Base-by-base conservation (phyloP, 2,113 vertebrate genomes). In the Amblyopsis rosae region DNA sequence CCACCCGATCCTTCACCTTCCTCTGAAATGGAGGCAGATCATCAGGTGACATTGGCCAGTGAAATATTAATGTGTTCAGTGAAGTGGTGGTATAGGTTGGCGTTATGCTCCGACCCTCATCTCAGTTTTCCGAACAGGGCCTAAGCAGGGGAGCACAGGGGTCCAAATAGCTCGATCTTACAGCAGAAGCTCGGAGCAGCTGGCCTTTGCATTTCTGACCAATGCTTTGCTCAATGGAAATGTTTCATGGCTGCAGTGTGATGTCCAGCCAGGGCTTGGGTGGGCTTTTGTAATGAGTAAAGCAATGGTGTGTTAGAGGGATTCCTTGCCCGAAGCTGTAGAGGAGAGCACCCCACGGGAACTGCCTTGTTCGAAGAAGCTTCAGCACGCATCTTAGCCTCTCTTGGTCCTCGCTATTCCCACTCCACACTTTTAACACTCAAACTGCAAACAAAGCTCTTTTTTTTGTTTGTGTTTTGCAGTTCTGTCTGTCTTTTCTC, bases 81-180 rank as follows among this genome's bases (percentile, higher is more conserved):
- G 67, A 77, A 72, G 87, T 80, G 82, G 73, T 9, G 47, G 35
- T 80, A 75, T 69, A 82, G 76, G 82, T 76, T 87, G 84, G 86
- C 86, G 75, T 41, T 67, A 54, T 75, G 86, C 84, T 81, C 79
- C 69, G 73, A 72, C 84, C 74, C 9, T 54, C 13, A 63, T 83
- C 80, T 86, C 81, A 86, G 77, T 86, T 82, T 82, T 70, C 74
- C 76, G 74, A 41, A 54, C 35, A 73, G 60, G 68, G 33, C 65
- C 69, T 48, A 71, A 79, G 70, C 76, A 69, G 61, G 46, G 62
- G 73, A 67, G 72, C 17, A 48, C 67, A 67, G 58, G 69, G 73
- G 55, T 71, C 72, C 69, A 33, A 26, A 12, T 33, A 5, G 59
- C 41, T 17, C 59, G 65, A 80, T 64, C 57, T 49, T 67, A 48